Conservation (phyloP, 1,140 invertebrate species). For the Psilanteris sp. region DNA sequence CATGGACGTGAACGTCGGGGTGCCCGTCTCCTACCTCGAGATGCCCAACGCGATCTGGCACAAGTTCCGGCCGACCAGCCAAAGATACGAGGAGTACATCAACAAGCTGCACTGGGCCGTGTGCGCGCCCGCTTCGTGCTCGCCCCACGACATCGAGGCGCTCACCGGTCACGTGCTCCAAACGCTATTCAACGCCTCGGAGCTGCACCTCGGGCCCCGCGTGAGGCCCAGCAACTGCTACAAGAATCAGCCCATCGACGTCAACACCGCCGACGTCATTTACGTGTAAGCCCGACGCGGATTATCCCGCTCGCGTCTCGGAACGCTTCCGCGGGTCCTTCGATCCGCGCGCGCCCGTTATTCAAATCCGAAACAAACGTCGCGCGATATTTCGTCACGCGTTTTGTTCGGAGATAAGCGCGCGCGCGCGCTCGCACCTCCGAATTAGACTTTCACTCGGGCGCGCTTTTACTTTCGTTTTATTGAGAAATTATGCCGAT, state of each 20-base stretch:
- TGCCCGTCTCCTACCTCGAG: constrained; percentile 51
- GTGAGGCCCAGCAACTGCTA: constrained; percentile 80
- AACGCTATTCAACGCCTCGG: constrained; percentile 77
- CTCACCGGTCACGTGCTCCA: constrained; percentile 80
- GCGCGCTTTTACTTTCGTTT: constrained; percentile 48
- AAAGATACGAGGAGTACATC: constrained; percentile 74
- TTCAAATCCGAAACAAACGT: no score
- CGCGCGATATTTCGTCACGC: no score
- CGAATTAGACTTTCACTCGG: constrained; percentile 39
- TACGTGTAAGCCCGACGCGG: constrained; percentile 84
- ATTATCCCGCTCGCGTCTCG: no score
- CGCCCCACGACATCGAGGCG: constrained; percentile 77
- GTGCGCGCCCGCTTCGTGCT: constrained; percentile 83
- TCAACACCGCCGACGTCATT: constrained; percentile 79
- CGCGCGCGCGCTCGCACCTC: no score
- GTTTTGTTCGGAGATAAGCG: constrained; percentile 9
- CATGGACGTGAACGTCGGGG: constrained; percentile 78
- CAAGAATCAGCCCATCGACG: constrained; percentile 72
- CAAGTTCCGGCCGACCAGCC: constrained; percentile 60
- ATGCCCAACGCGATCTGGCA: constrained; percentile 61
- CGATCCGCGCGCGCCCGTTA: no score
- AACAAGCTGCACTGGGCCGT: constrained; percentile 83
- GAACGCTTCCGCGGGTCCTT: no score
- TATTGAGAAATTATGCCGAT: constrained; percentile 60
- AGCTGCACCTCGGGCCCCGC: constrained; percentile 71